Conservation (phyloP, 2,888 invertebrate genomes). For the Catocala fraxini region DNA sequence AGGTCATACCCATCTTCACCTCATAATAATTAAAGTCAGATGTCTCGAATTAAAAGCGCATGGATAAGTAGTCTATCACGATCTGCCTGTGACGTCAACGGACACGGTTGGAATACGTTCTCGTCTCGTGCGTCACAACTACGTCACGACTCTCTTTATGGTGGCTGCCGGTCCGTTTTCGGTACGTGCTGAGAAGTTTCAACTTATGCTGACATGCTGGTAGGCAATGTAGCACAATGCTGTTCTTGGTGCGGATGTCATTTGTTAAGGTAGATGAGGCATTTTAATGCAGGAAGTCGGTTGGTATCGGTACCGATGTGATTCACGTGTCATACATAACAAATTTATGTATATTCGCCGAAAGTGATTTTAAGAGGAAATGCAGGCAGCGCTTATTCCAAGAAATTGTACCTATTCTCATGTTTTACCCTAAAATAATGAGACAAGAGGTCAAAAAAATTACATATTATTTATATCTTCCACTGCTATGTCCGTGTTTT, state of each 20-base stretch:
- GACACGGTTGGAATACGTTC: slow-evolving; percentile 8
- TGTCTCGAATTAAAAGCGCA: not conserved
- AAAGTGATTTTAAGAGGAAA: too few species aligned
- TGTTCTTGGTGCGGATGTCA: slow-evolving; percentile 2
- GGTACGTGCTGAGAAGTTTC: slow-evolving; percentile 28
- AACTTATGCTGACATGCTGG: slow-evolving; percentile 16
- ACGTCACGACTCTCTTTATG: slow-evolving; percentile 24
- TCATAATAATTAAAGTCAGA: slow-evolving; percentile 4
- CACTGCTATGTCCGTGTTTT: too few species aligned
- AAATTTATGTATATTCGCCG: too few species aligned
- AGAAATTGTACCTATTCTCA: too few species aligned
- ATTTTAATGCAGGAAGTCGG: not conserved
- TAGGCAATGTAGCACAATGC: slow-evolving; percentile 2
- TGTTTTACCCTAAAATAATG: too few species aligned
- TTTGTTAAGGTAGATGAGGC: not conserved
- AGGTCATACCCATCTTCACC: not conserved
- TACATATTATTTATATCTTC: too few species aligned
- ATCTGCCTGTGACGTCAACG: slow-evolving; percentile 8
- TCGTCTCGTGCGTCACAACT: slow-evolving; percentile 17
- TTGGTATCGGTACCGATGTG: too few species aligned
- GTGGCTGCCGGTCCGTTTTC: slow-evolving; percentile 1
- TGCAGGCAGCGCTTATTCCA: too few species aligned
- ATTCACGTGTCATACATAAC: too few species aligned
- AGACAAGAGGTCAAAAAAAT: too few species aligned
- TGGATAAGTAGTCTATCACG: slow-evolving; percentile 14